These are phyloP conservation scores for Ochropleura plecta DNA, from an alignment of 2,888 invertebrate genomes.

Conservation along the genomic window DNA sequence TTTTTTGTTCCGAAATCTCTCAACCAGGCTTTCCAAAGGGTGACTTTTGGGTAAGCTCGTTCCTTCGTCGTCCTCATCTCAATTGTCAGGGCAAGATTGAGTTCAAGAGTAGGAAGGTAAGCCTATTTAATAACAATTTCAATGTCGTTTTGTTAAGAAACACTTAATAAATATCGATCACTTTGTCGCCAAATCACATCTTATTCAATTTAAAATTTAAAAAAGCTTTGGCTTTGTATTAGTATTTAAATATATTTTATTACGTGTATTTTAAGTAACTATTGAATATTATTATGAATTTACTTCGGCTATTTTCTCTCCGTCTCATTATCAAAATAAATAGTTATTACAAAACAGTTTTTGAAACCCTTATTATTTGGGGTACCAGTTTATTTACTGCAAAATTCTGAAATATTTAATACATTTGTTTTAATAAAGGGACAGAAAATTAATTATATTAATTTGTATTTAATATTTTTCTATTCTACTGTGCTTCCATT, in stretches of 20 bases:
- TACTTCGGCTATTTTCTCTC: constrained; percentile 39
- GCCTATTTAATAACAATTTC: too few species aligned
- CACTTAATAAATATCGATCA: constrained; percentile 1
- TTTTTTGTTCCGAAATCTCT: neutral
- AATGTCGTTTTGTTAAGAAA: neutral
- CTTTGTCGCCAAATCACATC: constrained; percentile 32
- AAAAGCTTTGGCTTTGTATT: constrained; percentile 58
- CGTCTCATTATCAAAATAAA: constrained; percentile 55
- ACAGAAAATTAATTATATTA: constrained; percentile 36
- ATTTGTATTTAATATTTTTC: constrained; percentile 48
- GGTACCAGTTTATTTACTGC: neutral
- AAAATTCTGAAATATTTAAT: neutral
- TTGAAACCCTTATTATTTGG: neutral
- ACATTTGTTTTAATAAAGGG: constrained; percentile 41
- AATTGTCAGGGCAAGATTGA: too few species aligned
- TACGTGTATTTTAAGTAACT: constrained; percentile 50
- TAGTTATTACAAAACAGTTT: neutral
- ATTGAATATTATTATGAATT: constrained; percentile 44
- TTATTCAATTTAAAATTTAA: constrained; percentile 33
- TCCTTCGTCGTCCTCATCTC: too few species aligned
- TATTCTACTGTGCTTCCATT: constrained; percentile 60
- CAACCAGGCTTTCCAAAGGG: neutral
- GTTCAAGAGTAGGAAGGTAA: too few species aligned
- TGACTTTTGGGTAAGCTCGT: too few species aligned
- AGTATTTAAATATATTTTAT: constrained; percentile 45